Conservation (phyloP, 2,888 invertebrate genomes). For the Melinaea menophilus region DNA sequence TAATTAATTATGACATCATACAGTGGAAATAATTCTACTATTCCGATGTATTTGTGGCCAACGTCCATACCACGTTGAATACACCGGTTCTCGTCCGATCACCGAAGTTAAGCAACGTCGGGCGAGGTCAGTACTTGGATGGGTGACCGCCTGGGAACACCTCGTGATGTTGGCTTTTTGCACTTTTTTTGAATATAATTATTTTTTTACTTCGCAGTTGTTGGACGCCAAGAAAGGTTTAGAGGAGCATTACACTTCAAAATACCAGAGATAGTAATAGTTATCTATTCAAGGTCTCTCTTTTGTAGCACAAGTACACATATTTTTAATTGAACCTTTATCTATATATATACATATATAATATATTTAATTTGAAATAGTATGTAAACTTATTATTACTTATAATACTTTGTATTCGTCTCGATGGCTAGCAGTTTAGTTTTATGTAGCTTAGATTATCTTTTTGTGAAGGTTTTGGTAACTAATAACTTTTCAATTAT, state of each 20-base stretch:
- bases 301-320: too few relatives aligned
- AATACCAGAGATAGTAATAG: conserved; percentile 55
- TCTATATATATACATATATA: too few relatives aligned
- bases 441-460: too few relatives aligned
- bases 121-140: conserved; percentile 59
- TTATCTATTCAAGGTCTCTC: too few relatives aligned
- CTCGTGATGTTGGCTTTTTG: conserved; percentile 52
- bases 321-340: too few relatives aligned
- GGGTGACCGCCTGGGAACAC: conserved; percentile 59
- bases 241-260: conserved; percentile 77
- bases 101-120: conserved; percentile 48
- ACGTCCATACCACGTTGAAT: conserved; percentile 67
- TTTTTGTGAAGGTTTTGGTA: too few relatives aligned
- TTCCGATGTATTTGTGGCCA: conserved; percentile 34
- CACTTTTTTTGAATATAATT: conserved; percentile 12
- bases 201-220: conserved; percentile 43
- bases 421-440: too few relatives aligned
- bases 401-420: too few relatives aligned
- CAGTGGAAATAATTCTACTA: conserved; percentile 41
- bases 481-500: too few relatives aligned
- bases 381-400: too few relatives aligned
- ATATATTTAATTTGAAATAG: too few relatives aligned
- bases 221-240: conserved; percentile 77
- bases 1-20: conserved; percentile 20
- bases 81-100: conserved; percentile 48